A percentile compares a stretch with the other conserved stretches of the same genome.
phyloP scores from a whole-genome alignment of 2,888 invertebrate genomes.

The Hoplodrina ambigua region DNA sequence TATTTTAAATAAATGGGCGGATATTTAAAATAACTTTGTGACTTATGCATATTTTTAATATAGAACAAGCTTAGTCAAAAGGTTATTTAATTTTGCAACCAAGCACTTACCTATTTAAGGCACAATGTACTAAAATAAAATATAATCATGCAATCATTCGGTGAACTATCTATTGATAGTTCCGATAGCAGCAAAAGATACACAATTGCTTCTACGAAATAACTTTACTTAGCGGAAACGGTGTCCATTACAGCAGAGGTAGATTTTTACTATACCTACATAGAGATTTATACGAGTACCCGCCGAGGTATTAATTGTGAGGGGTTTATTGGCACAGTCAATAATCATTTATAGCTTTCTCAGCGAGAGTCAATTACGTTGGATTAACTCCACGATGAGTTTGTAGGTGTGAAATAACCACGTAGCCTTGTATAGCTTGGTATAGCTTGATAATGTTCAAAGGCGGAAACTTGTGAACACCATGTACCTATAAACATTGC shows the following conservation, averaged over 20 bases:
- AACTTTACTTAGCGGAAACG: slow-evolving; percentile 46
- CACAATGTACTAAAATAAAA: background rate
- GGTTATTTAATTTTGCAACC: background rate
- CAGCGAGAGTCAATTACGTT: slow-evolving; percentile 86
- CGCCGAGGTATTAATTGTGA: slow-evolving; percentile 79
- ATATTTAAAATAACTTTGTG: background rate
- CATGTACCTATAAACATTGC: too few species aligned
- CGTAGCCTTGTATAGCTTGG: slow-evolving; percentile 17
- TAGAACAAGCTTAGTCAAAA: background rate
- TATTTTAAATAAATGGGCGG: background rate
- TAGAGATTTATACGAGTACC: slow-evolving; percentile 64
- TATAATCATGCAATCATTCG: slow-evolving; percentile 23
- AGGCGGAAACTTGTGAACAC: too few species aligned
- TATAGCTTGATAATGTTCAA: background rate
- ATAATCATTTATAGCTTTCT: slow-evolving; percentile 85
- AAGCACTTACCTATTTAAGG: background rate
- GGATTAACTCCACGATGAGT: slow-evolving; percentile 81
- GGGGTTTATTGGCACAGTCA: slow-evolving; percentile 84
- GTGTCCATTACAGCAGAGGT: slow-evolving; percentile 49
- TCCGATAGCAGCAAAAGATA: slow-evolving; percentile 6
- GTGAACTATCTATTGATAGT: slow-evolving; percentile 25
- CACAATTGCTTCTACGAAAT: slow-evolving; percentile 33
- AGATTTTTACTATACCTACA: slow-evolving; percentile 46
- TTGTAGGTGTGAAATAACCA: slow-evolving; percentile 73
- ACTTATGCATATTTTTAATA: background rate